A percentile compares a stretch with the other conserved stretches of the same genome.
Conservation (phyloP, 1,140 invertebrate species). For the Watersipora subatra region DNA sequence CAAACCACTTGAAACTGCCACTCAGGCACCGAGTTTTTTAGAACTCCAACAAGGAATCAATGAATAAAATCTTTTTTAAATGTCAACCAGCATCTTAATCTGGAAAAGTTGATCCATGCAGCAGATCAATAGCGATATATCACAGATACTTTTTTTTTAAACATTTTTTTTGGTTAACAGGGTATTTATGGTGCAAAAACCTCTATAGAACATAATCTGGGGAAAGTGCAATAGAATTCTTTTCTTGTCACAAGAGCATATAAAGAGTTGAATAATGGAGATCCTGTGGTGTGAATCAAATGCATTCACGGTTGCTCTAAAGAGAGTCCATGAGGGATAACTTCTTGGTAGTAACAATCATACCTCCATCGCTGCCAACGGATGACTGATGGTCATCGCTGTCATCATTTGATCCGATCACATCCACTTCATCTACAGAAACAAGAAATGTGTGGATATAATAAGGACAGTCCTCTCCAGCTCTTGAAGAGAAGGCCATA, state of each 20-base stretch:
- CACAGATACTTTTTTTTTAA: not conserved
- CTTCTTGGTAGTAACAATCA: conserved; percentile 57
- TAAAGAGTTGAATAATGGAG: not conserved
- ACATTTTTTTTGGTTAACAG: not conserved
- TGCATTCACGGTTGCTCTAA: no score
- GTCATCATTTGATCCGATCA: not conserved
- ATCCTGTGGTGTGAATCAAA: not conserved
- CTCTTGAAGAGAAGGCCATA: no score
- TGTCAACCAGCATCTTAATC: no score
- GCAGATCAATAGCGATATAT: no score
- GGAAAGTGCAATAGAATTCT: not conserved
- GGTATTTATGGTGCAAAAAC: not conserved
- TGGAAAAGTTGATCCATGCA: no score
- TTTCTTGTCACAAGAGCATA: not conserved
- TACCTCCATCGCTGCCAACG: conserved; percentile 54
- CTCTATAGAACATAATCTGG: not conserved
- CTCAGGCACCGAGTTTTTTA: not conserved
- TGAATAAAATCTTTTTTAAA: no score
- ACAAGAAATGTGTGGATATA: no score
- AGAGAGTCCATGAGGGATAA: conserved; percentile 40
- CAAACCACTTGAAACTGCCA: not conserved
- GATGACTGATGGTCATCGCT: not conserved
- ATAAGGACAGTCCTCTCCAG: no score
- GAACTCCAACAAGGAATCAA: no score
- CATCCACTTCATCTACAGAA: not conserved